Percentiles rank a stretch among this genome's conserved stretches.
phyloP scores from a whole-genome alignment of 2,113 vertebrate genomes.

The Cebidichthys violaceus region DNA sequence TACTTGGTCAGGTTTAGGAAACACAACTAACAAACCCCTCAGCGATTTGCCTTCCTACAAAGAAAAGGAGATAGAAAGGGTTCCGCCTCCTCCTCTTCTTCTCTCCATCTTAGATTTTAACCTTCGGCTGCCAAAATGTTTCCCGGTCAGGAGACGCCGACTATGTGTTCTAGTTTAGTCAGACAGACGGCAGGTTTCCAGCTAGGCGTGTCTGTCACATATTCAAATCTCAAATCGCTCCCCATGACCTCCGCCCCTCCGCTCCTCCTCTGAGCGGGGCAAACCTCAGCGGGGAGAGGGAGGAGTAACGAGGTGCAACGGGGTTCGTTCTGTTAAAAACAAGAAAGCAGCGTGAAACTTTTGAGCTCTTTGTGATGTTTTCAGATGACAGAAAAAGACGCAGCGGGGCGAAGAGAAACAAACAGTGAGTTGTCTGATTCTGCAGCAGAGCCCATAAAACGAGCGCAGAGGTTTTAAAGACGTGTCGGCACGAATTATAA shows the following conservation, averaged over 20 bases:
- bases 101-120: not conserved
- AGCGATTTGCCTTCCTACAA: no score
- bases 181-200: conserved; percentile 27
- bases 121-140: conserved; percentile 11
- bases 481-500: no score
- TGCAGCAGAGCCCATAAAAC: no score
- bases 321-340: conserved; percentile 29
- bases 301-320: conserved; percentile 43
- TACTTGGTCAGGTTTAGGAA: not conserved
- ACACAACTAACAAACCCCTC: not conserved
- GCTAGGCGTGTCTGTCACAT: conserved; percentile 45
- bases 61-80: not conserved
- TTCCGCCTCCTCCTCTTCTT: not conserved
- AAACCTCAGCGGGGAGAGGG: conserved; percentile 60
- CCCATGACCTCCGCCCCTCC: conserved; percentile 12
- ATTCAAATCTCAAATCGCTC: conserved; percentile 45
- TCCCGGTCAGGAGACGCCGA: not conserved
- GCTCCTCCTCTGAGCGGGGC: conserved; percentile 38
- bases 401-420: not conserved
- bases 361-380: conserved; percentile 26
- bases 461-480: no score
- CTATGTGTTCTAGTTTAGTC: conserved; percentile 21
- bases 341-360: conserved; percentile 43
- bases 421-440: not conserved
- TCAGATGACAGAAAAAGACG: conserved; percentile 1